A percentile compares a stretch with the other conserved stretches of the same genome.
Conservation (phyloP, 2,113 vertebrate genomes). For the Tor tambroides region DNA sequence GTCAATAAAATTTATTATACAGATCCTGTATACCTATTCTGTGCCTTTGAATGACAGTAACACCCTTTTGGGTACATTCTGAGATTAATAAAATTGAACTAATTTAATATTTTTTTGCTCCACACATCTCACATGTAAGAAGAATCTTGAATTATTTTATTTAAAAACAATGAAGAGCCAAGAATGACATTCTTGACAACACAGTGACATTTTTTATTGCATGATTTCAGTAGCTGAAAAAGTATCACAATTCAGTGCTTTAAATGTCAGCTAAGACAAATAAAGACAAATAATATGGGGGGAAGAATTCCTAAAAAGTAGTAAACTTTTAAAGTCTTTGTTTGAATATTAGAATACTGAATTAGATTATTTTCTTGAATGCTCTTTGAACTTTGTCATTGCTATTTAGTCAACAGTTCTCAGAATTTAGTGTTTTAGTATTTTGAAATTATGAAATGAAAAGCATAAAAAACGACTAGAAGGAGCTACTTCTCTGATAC, state of each 20-base stretch:
- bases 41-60: not conserved
- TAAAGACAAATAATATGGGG: too few species aligned
- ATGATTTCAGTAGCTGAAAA: not conserved
- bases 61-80: not conserved
- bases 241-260: too few species aligned
- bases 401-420: not conserved
- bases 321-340: too few species aligned
- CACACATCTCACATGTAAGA: not conserved
- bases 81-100: not conserved
- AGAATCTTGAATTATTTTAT: not conserved
- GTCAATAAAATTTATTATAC: slow-evolving; percentile 33
- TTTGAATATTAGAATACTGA: too few species aligned
- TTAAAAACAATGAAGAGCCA: not conserved
- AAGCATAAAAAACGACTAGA: not conserved
- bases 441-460: not conserved
- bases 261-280: too few species aligned
- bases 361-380: not conserved
- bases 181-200: not conserved
- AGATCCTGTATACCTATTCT: not conserved
- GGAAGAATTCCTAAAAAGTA: too few species aligned
- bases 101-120: too few species aligned
- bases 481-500: not conserved
- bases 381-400: too few species aligned
- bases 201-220: not conserved
- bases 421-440: not conserved